These are phyloP conservation scores for Poecilia wingei DNA, from an alignment of 2,797 vertebrate species.

Conservation along the genomic window DNA sequence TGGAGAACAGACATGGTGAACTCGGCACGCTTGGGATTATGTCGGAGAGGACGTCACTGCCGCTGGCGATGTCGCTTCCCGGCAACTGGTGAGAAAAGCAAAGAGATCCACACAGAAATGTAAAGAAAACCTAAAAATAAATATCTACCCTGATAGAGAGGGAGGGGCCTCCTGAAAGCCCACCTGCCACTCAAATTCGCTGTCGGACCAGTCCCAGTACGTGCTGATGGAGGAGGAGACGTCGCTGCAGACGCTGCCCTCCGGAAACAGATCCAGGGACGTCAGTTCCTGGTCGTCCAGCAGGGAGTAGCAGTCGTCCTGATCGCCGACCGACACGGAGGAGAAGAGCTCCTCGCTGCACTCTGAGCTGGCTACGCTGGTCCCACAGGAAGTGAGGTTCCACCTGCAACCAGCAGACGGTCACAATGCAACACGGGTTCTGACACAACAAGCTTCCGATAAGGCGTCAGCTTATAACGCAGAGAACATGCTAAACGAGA, in stretches of 20 bases:
- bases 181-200: constrained; percentile 99
- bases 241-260: constrained; percentile 97
- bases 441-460: background rate
- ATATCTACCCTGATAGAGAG: too few relatives aligned
- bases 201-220: constrained; percentile 99
- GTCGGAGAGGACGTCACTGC: constrained; percentile 97
- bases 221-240: constrained; percentile 99
- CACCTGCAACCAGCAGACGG: constrained; percentile 77
- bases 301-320: constrained; percentile 96
- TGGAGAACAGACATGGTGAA: constrained; percentile 94
- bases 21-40: constrained; percentile 97
- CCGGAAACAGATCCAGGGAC: constrained; percentile 95
- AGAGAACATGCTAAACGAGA: background rate
- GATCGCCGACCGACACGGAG: constrained; percentile 96
- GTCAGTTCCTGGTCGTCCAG: constrained; percentile 97
- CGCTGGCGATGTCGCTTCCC: constrained; percentile 95
- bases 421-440: background rate
- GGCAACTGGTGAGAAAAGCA: constrained; percentile 83
- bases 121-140: background rate
- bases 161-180: constrained; percentile 20
- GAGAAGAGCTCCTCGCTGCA: constrained; percentile 98
- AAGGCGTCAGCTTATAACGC: background rate
- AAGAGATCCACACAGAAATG: too few relatives aligned
- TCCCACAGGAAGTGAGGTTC: constrained; percentile 97
- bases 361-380: constrained; percentile 97